Evolutionary conservation across 1,140 invertebrate species (phyloP).

Genomic region (Drosophila miranda): DNA sequence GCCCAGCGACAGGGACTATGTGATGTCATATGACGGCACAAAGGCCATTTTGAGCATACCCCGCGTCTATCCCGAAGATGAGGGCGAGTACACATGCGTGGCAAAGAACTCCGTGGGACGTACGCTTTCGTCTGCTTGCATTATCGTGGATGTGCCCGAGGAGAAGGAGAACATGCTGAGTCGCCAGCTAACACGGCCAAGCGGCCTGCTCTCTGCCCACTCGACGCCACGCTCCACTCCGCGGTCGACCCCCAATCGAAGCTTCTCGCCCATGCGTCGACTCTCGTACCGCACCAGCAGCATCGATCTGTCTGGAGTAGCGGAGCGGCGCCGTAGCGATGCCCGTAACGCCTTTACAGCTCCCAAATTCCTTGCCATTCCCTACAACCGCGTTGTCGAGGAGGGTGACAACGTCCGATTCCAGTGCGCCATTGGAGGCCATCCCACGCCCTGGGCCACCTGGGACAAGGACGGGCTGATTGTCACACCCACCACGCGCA

Average conservation of each 20-base stretch:
- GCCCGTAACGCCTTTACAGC: slow-evolving; percentile 82
- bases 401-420: slow-evolving; percentile 91
- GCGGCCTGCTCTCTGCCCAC: slow-evolving; percentile 86
- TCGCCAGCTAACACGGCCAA: slow-evolving; percentile 86
- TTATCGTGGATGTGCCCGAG: slow-evolving; percentile 92
- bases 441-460: slow-evolving; percentile 89
- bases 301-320: slow-evolving; percentile 61
- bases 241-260: slow-evolving; percentile 87
- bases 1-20: slow-evolving; percentile 85
- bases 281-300: slow-evolving; percentile 71
- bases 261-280: slow-evolving; percentile 84
- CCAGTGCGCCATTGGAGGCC: slow-evolving; percentile 90
- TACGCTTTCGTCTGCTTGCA: slow-evolving; percentile 89
- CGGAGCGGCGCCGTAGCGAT: slow-evolving; percentile 83
- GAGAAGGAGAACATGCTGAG: slow-evolving; percentile 90
- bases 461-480: slow-evolving; percentile 91
- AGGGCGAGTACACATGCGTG: slow-evolving; percentile 94
- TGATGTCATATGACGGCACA: slow-evolving; percentile 86
- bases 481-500: slow-evolving; percentile 86
- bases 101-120: slow-evolving; percentile 91
- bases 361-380: slow-evolving; percentile 94
- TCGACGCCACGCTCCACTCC: slow-evolving; percentile 90
- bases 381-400: slow-evolving; percentile 91
- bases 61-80: slow-evolving; percentile 92
- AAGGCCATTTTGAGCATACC: slow-evolving; percentile 88